Evolutionary conservation across 1,140 invertebrate genomes (phyloP), one percentile per base, ranked within the genome.

Genomic region (Drosophila tsacasi): DNA sequence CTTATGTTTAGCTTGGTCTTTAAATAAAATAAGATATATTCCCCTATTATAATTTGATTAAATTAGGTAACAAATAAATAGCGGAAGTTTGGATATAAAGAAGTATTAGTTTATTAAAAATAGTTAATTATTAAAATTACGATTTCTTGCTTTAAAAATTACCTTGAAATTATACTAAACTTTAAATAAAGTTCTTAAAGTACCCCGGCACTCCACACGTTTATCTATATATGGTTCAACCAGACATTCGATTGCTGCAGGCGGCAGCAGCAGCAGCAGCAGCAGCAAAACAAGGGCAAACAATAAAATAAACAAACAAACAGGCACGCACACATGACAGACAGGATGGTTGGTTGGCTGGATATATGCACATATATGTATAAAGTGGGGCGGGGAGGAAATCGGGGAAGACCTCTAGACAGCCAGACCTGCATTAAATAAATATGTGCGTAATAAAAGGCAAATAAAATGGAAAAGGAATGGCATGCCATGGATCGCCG

Each of bases 401-500:
- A 46, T 25, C 17, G 58, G 55, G 30, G 25, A 46, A 63, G 25
- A 35, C 58, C 49, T 73, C 57, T 54, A 81, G 57, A 72, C 57
- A 59, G 65, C 32, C 62, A 47, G 58, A 79, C 76, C 76, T 79
- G 76, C 76, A 79, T 78, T 79, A 78, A 78, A 78, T 78, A 78
- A 79, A 78, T 78, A 78, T 78, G 76, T 77, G 75, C 75, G 75
- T 77, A 78, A 71, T 78, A 78, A 78, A 78, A 78, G 66, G 76
- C 75, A 79, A 78, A 79, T 71, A 78, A 62, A 77, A 57, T 61
- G 42, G 54, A 52, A 42, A 42, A 54, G 52, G 44, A 54, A 59
- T 58, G 25, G 30, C 46, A 35, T 37, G 52, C 32, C 52, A 55
- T 2, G 52, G 46, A 49, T 52, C 30, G 50, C 23, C 25, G 49